These are phyloP conservation scores for Rhinoptilus africanus DNA, from an alignment of 2,113 vertebrate species.

Conservation along the genomic window DNA sequence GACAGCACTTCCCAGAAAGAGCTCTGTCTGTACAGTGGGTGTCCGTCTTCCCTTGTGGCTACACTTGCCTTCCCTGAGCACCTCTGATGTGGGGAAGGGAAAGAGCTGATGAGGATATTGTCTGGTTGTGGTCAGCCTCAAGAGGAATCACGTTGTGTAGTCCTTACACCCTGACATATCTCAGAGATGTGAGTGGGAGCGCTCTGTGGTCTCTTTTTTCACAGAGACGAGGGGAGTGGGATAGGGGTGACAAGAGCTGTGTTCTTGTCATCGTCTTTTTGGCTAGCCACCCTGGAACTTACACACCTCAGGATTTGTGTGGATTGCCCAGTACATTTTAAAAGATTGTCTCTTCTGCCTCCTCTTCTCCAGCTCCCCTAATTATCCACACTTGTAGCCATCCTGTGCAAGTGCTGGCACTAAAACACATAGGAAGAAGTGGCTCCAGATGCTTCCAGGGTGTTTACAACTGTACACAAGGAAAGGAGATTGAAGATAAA, in stretches of 20 bases:
- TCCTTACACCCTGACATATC: neutral
- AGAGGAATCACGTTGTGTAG: accelerated
- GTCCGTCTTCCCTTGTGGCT: neutral
- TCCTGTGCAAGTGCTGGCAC: neutral
- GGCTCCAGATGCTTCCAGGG: neutral
- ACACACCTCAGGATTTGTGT: neutral
- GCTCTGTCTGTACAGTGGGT: accelerated
- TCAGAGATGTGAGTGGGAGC: neutral
- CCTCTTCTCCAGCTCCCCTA: neutral
- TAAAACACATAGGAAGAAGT: neutral
- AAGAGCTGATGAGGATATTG: neutral
- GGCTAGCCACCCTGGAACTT: neutral
- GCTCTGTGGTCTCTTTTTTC: neutral
- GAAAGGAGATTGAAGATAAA: slow-evolving; percentile 2
- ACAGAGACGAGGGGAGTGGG: neutral
- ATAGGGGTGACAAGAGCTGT: neutral
- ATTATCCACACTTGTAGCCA: accelerated
- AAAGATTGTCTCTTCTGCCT: neutral
- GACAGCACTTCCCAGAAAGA: neutral
- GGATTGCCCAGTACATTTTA: neutral
- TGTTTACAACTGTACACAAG: slow-evolving; percentile 43
- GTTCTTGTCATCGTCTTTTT: accelerated
- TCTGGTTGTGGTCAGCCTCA: neutral
- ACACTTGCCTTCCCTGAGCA: neutral
- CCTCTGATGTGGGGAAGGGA: neutral